Percentiles rank a stretch among this genome's conserved stretches.
phyloP scores from a whole-genome alignment of 2,888 invertebrate genomes.

The Cheilosia grossa region DNA sequence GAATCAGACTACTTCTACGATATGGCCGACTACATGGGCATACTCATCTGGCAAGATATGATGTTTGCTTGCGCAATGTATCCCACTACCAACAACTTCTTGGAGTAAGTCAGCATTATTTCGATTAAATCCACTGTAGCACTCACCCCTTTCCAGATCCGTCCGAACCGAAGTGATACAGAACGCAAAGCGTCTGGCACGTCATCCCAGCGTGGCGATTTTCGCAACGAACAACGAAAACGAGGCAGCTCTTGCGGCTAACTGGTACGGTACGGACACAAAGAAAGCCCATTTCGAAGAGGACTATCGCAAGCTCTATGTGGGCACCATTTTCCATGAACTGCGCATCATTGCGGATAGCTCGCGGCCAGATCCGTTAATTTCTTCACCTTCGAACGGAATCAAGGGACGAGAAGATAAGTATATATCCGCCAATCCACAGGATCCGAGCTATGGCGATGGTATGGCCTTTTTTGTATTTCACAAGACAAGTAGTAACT shows the following conservation, averaged over 20 bases:
- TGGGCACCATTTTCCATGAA: slow-evolving; percentile 88
- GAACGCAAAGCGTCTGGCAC: slow-evolving; percentile 91
- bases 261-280: slow-evolving; percentile 88
- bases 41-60: slow-evolving; percentile 98
- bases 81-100: slow-evolving; percentile 89
- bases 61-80: slow-evolving; percentile 99
- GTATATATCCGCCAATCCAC: slow-evolving; percentile 91
- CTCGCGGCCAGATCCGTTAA: slow-evolving; percentile 84
- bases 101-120: slow-evolving; percentile 83
- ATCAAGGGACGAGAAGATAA: slow-evolving; percentile 88
- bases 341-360: slow-evolving; percentile 82
- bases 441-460: slow-evolving; percentile 92
- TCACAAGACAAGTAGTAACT: not conserved
- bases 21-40: slow-evolving; percentile 93
- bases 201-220: slow-evolving; percentile 93
- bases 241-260: slow-evolving; percentile 92
- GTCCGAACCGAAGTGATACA: slow-evolving; percentile 91
- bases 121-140: not conserved
- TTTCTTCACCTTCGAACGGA: slow-evolving; percentile 97
- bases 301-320: slow-evolving; percentile 94
- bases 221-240: slow-evolving; percentile 99
- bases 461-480: slow-evolving; percentile 83
- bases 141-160: slow-evolving; percentile 82
- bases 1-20: slow-evolving; percentile 95
- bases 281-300: slow-evolving; percentile 85